Percentiles rank a stretch among this genome's conserved stretches.
These are phyloP conservation scores for Silurus glanis DNA, from an alignment of 2,113 vertebrate genomes.

Conservation along the genomic window DNA sequence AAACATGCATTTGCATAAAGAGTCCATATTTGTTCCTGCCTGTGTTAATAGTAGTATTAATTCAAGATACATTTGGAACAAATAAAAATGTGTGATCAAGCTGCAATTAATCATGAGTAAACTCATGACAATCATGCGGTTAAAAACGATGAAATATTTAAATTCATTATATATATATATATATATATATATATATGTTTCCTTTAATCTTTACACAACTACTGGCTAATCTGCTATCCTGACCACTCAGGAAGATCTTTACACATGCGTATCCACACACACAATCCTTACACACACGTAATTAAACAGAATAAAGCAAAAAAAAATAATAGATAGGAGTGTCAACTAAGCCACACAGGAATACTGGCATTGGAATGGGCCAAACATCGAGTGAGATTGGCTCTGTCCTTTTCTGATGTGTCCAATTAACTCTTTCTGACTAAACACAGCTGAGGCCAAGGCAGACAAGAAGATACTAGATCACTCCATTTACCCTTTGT, in stretches of 20 bases:
- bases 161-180: too few species aligned
- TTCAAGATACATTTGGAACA: too few species aligned
- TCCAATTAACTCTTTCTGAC: conserved; percentile 27
- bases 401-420: neutral
- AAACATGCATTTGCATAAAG: too few species aligned
- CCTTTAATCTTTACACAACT: neutral
- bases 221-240: neutral
- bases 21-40: too few species aligned
- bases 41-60: too few species aligned
- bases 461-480: conserved; percentile 19
- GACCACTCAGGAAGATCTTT: neutral
- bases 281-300: neutral
- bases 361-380: neutral
- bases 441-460: conserved; percentile 29
- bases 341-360: neutral
- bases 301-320: neutral
- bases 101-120: too few species aligned
- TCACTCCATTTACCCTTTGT: conserved; percentile 18
- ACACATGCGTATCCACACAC: neutral
- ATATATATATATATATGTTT: too few species aligned
- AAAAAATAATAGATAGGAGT: neutral
- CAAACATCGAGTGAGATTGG: neutral
- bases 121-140: too few species aligned
- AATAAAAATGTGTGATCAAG: too few species aligned
- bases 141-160: too few species aligned